Evolutionary conservation across 2,113 vertebrate species (phyloP).

Genomic region (Antennarius striatus): DNA sequence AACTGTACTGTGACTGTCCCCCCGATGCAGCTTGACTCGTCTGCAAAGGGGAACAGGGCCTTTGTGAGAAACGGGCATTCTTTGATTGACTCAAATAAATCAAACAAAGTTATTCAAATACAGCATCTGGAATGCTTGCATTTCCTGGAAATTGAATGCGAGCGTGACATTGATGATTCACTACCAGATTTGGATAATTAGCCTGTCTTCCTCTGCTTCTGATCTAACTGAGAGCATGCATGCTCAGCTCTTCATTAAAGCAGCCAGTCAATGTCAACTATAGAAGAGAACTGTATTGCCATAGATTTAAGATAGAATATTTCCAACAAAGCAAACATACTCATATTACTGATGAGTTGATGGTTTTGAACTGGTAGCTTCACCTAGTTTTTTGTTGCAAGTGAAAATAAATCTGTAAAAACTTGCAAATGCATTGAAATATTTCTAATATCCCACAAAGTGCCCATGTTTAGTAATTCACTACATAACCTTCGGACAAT

Average conservation of each 20-base stretch:
- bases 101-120: constrained; percentile 30
- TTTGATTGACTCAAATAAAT: background rate
- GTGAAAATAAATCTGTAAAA: constrained; percentile 22
- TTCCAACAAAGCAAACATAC: constrained; percentile 26
- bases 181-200: constrained; percentile 17
- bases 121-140: constrained; percentile 20
- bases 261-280: constrained; percentile 42
- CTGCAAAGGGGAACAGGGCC: constrained; percentile 16
- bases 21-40: background rate
- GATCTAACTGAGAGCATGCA: constrained; percentile 49
- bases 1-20: constrained; percentile 1
- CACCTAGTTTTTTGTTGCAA: constrained; percentile 2
- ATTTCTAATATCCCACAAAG: background rate
- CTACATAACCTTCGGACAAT: background rate
- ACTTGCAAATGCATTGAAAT: background rate
- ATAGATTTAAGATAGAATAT: constrained; percentile 40
- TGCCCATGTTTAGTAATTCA: background rate
- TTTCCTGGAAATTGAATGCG: constrained; percentile 23
- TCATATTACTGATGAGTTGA: constrained; percentile 10
- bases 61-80: constrained; percentile 19
- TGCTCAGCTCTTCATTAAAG: constrained; percentile 53
- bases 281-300: constrained; percentile 50
- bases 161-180: constrained; percentile 11
- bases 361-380: constrained; percentile 15
- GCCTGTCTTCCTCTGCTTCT: constrained; percentile 23